phyloP scores from a whole-genome alignment of 2,113 vertebrate species.

The Zapornia atra region DNA sequence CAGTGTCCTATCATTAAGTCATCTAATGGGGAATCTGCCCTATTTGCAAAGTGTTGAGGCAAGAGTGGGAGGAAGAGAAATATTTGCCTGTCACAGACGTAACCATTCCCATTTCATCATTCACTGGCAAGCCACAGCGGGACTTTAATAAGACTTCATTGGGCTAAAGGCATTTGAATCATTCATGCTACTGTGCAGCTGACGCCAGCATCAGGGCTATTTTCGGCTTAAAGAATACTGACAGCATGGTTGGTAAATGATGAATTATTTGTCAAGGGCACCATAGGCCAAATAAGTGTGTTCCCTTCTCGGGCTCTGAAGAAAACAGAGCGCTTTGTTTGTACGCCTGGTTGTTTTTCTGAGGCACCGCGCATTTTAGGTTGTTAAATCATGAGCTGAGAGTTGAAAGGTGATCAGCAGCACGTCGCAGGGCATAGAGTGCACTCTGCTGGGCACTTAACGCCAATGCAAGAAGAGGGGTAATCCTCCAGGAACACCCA shows the following conservation, averaged over 20 bases:
- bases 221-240: background rate
- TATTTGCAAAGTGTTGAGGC: background rate
- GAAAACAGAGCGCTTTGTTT: background rate
- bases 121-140: background rate
- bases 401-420: background rate
- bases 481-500: background rate
- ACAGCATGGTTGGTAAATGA: background rate
- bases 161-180: slow-evolving; percentile 2
- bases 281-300: background rate
- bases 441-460: slow-evolving; percentile 28
- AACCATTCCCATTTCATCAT: slow-evolving; percentile 3
- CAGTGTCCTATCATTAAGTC: background rate
- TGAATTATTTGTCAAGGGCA: slow-evolving; percentile 29
- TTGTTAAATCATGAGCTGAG: background rate
- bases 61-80: slow-evolving; percentile 25
- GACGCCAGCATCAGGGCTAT: background rate
- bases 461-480: background rate
- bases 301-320: background rate
- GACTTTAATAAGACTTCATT: background rate
- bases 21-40: background rate
- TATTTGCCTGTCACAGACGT: slow-evolving; percentile 18
- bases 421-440: background rate
- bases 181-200: background rate
- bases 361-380: background rate
- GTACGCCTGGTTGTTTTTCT: background rate